phyloP scores from a whole-genome alignment of 2,113 vertebrate species.

The Aegotheles bennettii region DNA sequence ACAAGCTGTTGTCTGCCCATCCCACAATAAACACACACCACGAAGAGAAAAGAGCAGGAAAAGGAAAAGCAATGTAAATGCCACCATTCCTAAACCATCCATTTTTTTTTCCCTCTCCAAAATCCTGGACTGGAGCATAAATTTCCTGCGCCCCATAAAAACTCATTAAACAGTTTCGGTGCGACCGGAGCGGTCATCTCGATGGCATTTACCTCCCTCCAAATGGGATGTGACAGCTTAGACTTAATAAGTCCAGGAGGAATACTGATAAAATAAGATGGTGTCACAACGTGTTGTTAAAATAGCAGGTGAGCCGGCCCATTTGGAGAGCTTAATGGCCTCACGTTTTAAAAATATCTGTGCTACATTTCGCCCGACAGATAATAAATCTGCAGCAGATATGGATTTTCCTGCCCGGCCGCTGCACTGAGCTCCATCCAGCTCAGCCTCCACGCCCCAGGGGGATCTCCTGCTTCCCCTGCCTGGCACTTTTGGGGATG shows the following conservation, averaged over 20 bases:
- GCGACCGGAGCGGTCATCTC: background rate
- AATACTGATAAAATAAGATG: constrained; percentile 16
- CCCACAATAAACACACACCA: background rate
- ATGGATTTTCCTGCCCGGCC: constrained; percentile 32
- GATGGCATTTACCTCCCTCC: background rate
- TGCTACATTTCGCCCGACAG: background rate
- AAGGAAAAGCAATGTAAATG: background rate
- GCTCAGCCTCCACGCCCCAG: rapidly evolving
- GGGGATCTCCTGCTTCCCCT: background rate
- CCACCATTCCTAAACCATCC: background rate
- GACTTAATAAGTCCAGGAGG: constrained; percentile 47
- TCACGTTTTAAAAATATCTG: constrained; percentile 36
- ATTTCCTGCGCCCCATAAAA: background rate
- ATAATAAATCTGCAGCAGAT: background rate
- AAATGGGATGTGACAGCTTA: constrained; percentile 38
- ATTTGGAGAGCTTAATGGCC: constrained; percentile 28
- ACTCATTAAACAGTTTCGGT: background rate
- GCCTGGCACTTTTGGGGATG: background rate
- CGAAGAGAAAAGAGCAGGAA: background rate
- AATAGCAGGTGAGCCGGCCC: constrained; percentile 33
- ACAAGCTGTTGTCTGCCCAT: rapidly evolving
- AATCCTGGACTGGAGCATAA: background rate
- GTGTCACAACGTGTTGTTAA: constrained; percentile 43
- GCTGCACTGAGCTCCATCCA: background rate
- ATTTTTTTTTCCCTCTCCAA: background rate